Percentiles rank a stretch among this genome's conserved stretches.
Conservation (phyloP, 2,113 vertebrate genomes). For the Manacus vitellinus region DNA sequence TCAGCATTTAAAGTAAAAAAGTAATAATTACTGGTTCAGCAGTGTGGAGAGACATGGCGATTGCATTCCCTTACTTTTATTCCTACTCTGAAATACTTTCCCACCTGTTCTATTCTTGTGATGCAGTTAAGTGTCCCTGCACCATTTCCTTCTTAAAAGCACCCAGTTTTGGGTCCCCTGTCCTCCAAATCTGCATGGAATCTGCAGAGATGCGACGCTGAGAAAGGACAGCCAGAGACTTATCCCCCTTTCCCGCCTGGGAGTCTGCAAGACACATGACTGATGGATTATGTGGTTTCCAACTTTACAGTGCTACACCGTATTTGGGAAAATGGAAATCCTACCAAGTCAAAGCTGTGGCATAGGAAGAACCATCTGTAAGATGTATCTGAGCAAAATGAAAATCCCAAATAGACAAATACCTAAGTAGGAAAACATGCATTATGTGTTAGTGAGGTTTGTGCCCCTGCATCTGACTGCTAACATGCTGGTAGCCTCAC, state of each 20-base stretch:
- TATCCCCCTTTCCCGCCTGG: not conserved
- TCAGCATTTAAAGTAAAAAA: not conserved
- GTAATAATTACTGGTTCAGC: not conserved
- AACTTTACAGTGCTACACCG: not conserved
- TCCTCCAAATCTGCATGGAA: not conserved
- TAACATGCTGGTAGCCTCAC: not conserved
- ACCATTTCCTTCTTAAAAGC: not conserved
- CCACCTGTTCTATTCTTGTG: not conserved
- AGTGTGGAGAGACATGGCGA: rapidly evolving
- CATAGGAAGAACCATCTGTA: not conserved
- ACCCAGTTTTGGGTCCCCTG: not conserved
- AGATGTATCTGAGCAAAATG: not conserved
- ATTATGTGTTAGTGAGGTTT: not conserved
- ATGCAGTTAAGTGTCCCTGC: not conserved
- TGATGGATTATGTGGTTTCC: not conserved
- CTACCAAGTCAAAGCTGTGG: not conserved
- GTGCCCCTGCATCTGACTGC: not conserved
- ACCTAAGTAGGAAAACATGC: not conserved
- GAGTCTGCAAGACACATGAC: not conserved
- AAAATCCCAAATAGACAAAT: not conserved
- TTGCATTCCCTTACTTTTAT: not conserved
- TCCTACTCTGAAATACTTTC: not conserved
- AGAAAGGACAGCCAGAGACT: not conserved
- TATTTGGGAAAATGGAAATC: not conserved
- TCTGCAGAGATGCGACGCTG: not conserved